A percentile compares a stretch with the other conserved stretches of the same genome.
These are phyloP conservation scores for Gallinago nigripennis DNA, from an alignment of 2,797 vertebrate species.

Conservation along the genomic window DNA sequence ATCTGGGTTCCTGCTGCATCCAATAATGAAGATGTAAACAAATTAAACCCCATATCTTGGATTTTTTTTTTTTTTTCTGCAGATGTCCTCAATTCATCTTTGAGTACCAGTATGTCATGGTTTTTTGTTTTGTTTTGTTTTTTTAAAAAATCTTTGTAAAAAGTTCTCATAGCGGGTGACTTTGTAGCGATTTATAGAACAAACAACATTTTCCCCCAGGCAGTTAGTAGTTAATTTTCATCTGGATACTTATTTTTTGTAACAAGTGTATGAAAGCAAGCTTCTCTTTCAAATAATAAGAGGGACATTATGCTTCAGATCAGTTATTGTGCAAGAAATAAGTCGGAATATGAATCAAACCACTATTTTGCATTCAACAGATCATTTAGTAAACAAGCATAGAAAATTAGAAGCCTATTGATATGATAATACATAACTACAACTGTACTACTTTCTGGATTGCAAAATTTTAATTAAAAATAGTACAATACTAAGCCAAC, in stretches of 20 bases:
- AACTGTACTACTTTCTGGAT: slow-evolving; percentile 29
- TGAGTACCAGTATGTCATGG: not conserved
- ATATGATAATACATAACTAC: not conserved
- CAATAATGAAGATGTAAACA: not conserved
- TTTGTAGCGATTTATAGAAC: not conserved
- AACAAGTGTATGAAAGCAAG: not conserved
- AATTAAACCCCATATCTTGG: not conserved
- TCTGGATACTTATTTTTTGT: not conserved
- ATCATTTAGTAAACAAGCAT: slow-evolving; percentile 45
- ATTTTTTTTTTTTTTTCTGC: not conserved
- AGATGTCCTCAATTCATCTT: not conserved
- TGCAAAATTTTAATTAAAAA: slow-evolving; percentile 44
- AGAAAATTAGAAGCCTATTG: slow-evolving; percentile 46
- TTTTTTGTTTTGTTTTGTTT: not conserved
- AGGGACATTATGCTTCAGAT: not conserved
- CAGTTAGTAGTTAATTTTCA: not conserved
- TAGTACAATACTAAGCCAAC: not conserved
- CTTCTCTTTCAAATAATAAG: not conserved
- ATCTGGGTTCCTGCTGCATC: not conserved
- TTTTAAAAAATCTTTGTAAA: not conserved
- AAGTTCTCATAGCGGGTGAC: not conserved
- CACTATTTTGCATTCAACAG: slow-evolving; percentile 15
- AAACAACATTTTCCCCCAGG: not conserved
- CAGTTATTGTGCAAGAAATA: not conserved
- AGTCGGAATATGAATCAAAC: slow-evolving; percentile 30